Base-by-base conservation (phyloP, 2,797 vertebrate species). In the Botia kubotai region DNA sequence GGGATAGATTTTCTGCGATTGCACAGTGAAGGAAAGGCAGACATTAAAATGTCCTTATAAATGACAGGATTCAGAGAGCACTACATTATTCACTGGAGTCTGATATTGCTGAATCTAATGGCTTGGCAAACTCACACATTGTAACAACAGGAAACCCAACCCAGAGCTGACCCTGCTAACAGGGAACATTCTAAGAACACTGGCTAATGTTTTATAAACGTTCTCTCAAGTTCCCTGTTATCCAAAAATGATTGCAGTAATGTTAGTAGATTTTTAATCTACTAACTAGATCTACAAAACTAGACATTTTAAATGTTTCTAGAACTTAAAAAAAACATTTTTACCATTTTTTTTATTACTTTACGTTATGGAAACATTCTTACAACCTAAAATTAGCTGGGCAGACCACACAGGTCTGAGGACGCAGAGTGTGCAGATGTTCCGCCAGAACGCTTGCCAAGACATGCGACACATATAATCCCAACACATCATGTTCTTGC, bases 11-110 rank as follows among this genome's bases (percentile, higher is more conserved):
- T 75, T 69, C 46, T 79, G 17, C 66, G 33, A 53, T n/a, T 83
- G 79, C 84, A 77, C 57, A 79, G 75, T 78, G 17, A 2, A 71
- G 36, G 46, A 82, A 75, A 17, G 33, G 62, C 75, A 71, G 79
- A 55, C 66, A 60, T 82, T 87, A 90, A 83, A 88, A 86, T 73
- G 82, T 29, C 80, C 43, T 16, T 75, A 79, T 80, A 83, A 85
- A 78, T 82, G 78, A 36, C 82, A 81, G 74, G 74, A 87, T 78
- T 48, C 82, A 52, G 19, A 82, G 65, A 53, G 70, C 77, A 83
- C 66, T 36, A 26, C 26, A 69, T 87, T 79, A 83, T 87, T 87
- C 83, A 81, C 21, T 29, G 23, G 23, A 33, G 57, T 66, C 76
- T 43, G 29, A 58, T 57, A 36, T 29, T 57, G 48, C 48, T 60